phyloP scores from a whole-genome alignment of 2,113 vertebrate species.

The Prionailurus bengalensis region DNA sequence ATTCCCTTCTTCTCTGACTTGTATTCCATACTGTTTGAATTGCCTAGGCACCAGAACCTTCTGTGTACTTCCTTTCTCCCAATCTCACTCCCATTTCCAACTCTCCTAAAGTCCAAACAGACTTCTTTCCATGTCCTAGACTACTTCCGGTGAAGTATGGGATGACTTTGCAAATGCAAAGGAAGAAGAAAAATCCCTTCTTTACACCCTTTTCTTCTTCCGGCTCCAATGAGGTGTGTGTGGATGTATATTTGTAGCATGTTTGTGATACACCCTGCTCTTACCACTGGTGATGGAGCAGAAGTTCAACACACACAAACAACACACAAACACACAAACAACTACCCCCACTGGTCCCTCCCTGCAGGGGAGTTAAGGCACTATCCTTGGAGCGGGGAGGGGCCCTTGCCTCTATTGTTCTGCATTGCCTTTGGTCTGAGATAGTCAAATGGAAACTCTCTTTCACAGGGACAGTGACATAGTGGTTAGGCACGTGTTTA shows the following conservation, averaged over 20 bases:
- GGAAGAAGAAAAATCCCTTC: background rate
- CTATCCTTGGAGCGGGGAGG: background rate
- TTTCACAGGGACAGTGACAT: constrained; percentile 39
- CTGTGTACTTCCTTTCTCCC: background rate
- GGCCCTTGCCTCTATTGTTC: background rate
- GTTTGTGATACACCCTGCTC: background rate
- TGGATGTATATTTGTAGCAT: background rate
- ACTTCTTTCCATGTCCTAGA: background rate
- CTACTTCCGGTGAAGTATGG: background rate
- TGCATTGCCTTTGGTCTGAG: constrained; percentile 32
- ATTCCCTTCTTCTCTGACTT: background rate
- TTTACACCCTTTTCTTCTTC: background rate
- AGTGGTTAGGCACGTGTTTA: constrained; percentile 61
- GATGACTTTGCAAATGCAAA: constrained; percentile 8
- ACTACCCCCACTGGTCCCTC: background rate
- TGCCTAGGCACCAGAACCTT: background rate
- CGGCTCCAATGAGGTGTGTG: background rate
- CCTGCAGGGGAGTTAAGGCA: background rate
- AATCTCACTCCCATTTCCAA: background rate
- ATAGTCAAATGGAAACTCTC: constrained; percentile 15
- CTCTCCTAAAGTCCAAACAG: background rate
- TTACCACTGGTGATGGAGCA: background rate
- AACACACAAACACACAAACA: background rate
- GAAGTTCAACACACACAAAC: background rate
- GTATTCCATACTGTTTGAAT: background rate